Conservation (phyloP, 64 coral and sea anemone genomes). For the Cladopsammia gracilis region DNA sequence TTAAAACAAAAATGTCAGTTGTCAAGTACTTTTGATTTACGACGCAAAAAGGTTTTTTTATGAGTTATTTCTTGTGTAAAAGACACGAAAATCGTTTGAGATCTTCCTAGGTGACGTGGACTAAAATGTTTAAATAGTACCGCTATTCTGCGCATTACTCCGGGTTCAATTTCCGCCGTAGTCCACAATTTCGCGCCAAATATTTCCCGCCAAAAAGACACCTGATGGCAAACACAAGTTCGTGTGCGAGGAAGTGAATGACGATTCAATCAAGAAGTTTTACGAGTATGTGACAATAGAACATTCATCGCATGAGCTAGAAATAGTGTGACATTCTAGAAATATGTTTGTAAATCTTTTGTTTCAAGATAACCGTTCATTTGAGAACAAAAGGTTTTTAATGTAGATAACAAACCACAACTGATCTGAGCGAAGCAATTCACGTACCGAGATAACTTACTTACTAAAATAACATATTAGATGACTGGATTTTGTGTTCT, state of each 20-base stretch:
- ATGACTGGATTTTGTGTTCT: background rate
- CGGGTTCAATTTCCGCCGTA: background rate
- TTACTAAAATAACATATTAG: conserved; percentile 33
- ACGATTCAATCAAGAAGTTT: background rate
- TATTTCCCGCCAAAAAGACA: conserved; percentile 30
- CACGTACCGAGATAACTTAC: background rate
- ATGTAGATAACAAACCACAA: background rate
- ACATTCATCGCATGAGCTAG: background rate
- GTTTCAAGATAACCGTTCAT: background rate
- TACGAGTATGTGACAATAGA: background rate
- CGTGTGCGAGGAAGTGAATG: background rate
- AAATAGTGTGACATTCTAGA: too few relatives aligned
- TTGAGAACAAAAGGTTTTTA: background rate
- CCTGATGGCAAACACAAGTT: background rate
- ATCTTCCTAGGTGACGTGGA: background rate
- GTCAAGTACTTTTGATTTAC: conserved; percentile 34
- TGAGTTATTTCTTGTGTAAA: background rate
- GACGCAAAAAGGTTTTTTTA: background rate
- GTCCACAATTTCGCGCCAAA: conserved; percentile 18
- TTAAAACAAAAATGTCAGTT: background rate
- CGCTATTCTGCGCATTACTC: background rate
- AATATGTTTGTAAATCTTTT: background rate
- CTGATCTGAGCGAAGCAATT: background rate
- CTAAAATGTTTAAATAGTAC: background rate
- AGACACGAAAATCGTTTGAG: background rate